Evolutionary conservation across 1,140 invertebrate species (phyloP).

Genomic region (Heterodera schachtii): DNA sequence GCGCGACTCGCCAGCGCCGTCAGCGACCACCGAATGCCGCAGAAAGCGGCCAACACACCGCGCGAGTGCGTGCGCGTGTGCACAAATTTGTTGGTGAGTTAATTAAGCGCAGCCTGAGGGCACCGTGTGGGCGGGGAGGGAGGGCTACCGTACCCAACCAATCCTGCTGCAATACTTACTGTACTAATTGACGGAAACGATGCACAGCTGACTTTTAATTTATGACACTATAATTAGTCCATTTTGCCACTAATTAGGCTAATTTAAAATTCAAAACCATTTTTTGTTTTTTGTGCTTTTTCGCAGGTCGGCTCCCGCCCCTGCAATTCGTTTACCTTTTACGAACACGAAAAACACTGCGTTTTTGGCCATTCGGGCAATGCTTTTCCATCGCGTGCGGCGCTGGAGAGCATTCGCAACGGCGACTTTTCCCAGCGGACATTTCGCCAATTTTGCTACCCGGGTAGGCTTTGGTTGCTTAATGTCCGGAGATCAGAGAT

Average conservation of each 20-base stretch:
- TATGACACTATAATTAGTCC: too few species aligned
- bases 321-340: constrained; percentile 30
- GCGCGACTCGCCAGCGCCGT: neutral
- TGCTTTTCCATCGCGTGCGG: neutral
- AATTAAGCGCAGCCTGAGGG: too few species aligned
- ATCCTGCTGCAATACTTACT: too few species aligned
- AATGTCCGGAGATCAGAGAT: too few species aligned
- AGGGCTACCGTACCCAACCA: too few species aligned
- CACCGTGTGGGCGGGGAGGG: too few species aligned
- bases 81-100: neutral
- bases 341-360: constrained; percentile 28
- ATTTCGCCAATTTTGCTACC: constrained; percentile 31
- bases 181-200: too few species aligned
- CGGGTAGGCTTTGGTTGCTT: neutral
- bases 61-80: neutral
- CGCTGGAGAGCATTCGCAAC: neutral
- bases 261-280: neutral
- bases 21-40: neutral
- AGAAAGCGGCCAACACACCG: neutral
- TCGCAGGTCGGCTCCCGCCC: neutral
- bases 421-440: constrained; percentile 23
- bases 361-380: constrained; percentile 17
- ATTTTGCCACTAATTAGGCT: too few species aligned
- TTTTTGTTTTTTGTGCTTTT: neutral
- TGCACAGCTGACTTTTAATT: too few species aligned